Evolutionary conservation across 2,113 vertebrate species (phyloP).

Genomic region (Neolamprologus modestus): DNA sequence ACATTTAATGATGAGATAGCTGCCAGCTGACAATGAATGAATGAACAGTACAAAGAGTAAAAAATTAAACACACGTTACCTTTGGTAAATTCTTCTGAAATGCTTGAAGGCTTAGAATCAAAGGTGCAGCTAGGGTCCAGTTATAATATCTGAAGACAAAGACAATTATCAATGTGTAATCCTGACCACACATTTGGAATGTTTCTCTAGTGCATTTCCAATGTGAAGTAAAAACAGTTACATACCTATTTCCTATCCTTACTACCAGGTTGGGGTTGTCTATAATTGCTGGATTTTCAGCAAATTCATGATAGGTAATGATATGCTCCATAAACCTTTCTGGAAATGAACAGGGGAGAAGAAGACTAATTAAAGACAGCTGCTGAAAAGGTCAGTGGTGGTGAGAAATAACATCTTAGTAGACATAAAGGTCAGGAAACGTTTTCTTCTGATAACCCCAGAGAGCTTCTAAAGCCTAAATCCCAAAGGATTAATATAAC

Average conservation of each 20-base stretch:
- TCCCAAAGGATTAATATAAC: background rate
- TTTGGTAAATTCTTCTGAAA: slow-evolving; percentile 98
- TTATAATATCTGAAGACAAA: slow-evolving; percentile 85
- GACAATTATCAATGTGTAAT: background rate
- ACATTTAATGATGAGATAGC: background rate
- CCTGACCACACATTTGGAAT: background rate
- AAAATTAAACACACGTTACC: slow-evolving; percentile 55
- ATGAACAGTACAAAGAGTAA: background rate
- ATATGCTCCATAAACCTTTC: slow-evolving; percentile 97
- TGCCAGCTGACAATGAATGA: background rate
- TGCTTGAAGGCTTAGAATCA: slow-evolving; percentile 94
- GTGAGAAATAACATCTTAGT: background rate
- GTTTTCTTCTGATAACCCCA: background rate
- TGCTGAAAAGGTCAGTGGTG: background rate
- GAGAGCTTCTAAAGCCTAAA: background rate
- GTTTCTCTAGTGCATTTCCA: background rate
- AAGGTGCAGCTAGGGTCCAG: slow-evolving; percentile 93
- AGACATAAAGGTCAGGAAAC: background rate
- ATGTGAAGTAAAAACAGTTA: background rate
- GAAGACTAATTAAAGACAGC: background rate
- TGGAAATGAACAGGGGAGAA: slow-evolving; percentile 52
- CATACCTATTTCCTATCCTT: slow-evolving; percentile 79
- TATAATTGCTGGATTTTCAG: slow-evolving; percentile 95
- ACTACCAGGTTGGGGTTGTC: slow-evolving; percentile 97
- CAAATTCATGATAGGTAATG: slow-evolving; percentile 93